Conservation (phyloP, 2,888 invertebrate species). For the Polymixis flavicincta region DNA sequence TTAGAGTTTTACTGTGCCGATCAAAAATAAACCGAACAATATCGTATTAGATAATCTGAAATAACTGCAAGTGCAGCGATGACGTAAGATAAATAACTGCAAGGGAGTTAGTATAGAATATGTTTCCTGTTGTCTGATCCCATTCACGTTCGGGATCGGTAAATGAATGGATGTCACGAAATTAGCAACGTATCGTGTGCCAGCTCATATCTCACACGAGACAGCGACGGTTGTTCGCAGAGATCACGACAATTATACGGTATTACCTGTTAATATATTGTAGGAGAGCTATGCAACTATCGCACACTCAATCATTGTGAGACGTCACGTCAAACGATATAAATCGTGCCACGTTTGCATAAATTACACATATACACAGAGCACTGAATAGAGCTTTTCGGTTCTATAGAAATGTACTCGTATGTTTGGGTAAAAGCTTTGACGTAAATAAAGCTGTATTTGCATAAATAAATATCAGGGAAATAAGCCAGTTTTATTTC, state of each 20-base stretch:
- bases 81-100: slow-evolving; percentile 36
- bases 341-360: slow-evolving; percentile 66
- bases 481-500: slow-evolving; percentile 5
- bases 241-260: slow-evolving; percentile 84
- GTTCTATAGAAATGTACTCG: slow-evolving; percentile 43
- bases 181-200: slow-evolving; percentile 87
- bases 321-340: slow-evolving; percentile 80
- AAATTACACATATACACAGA: slow-evolving; percentile 54
- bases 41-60: slow-evolving; percentile 44
- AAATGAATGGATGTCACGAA: slow-evolving; percentile 88
- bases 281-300: slow-evolving; percentile 78
- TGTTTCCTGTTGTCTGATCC: slow-evolving; percentile 78
- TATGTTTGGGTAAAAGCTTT: slow-evolving; percentile 42
- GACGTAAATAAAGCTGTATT: slow-evolving; percentile 44
- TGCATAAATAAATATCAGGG: slow-evolving; percentile 35
- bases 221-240: slow-evolving; percentile 82
- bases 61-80: slow-evolving; percentile 44
- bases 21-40: slow-evolving; percentile 54
- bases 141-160: slow-evolving; percentile 85
- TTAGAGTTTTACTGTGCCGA: slow-evolving; percentile 58
- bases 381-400: slow-evolving; percentile 33
- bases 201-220: slow-evolving; percentile 87
- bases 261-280: slow-evolving; percentile 85
- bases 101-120: slow-evolving; percentile 39
- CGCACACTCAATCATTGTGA: slow-evolving; percentile 82